A percentile compares a stretch with the other conserved stretches of the same genome.
phyloP scores from a whole-genome alignment of 2,797 vertebrate genomes.

The Streptopelia turtur region DNA sequence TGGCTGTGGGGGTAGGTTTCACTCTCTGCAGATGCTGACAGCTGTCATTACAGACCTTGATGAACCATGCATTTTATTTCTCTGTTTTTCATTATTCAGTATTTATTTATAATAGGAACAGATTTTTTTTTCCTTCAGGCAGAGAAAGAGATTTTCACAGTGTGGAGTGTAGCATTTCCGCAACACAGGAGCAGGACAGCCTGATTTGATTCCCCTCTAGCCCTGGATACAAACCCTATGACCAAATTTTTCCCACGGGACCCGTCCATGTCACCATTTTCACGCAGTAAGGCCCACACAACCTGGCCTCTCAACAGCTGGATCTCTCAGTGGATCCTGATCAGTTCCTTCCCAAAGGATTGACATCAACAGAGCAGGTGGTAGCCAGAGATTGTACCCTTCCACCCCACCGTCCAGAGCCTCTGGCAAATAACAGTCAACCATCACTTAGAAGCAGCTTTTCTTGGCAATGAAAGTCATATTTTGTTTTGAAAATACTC shows the following conservation, averaged over 20 bases:
- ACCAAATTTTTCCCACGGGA: neutral
- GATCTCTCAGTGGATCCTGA: neutral
- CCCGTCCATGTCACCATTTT: neutral
- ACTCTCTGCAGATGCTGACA: neutral
- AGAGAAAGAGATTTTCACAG: neutral
- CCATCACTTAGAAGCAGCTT: neutral
- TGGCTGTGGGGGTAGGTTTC: neutral
- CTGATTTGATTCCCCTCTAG: neutral
- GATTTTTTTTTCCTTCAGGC: neutral
- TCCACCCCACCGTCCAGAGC: neutral
- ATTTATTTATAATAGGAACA: neutral
- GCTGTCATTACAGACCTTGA: neutral
- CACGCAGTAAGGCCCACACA: neutral
- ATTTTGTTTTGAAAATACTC: constrained; percentile 25
- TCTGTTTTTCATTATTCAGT: neutral
- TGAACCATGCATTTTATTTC: neutral
- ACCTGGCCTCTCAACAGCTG: neutral
- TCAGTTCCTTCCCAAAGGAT: neutral
- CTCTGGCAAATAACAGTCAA: neutral
- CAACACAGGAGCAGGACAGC: neutral
- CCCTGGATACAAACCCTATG: neutral
- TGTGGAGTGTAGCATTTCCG: neutral
- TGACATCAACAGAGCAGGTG: neutral
- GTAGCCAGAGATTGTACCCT: neutral
- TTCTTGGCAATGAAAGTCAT: neutral